Conservation (phyloP, 2,113 vertebrate species). For the Notechis scutatus region DNA sequence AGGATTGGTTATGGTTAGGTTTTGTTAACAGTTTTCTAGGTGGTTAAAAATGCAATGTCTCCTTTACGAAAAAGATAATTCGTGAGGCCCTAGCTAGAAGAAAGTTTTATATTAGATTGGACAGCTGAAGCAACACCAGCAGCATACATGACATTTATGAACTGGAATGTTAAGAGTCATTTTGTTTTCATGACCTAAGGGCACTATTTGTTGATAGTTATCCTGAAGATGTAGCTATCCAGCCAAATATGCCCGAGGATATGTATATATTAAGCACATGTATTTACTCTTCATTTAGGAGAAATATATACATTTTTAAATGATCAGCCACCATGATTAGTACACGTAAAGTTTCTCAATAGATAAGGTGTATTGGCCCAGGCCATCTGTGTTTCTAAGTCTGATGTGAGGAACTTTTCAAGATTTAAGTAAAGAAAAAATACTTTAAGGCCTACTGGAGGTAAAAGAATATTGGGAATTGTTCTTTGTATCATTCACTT, state of each 20-base stretch:
- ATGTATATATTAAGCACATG: background rate
- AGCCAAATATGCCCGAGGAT: background rate
- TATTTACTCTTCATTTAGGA: background rate
- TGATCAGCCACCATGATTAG: background rate
- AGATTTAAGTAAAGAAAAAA: background rate
- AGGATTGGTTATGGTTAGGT: background rate
- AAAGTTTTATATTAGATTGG: background rate
- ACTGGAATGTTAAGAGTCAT: background rate
- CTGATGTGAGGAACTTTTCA: background rate
- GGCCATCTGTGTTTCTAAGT: background rate
- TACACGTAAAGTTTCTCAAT: background rate
- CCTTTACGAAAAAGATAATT: no score
- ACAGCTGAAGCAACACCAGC: background rate
- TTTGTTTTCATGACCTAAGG: background rate
- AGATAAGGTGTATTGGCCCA: background rate
- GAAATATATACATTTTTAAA: background rate
- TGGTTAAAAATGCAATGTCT: background rate
- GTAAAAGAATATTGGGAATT: background rate
- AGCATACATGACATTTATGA: background rate
- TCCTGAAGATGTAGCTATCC: background rate
- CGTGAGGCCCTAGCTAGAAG: background rate
- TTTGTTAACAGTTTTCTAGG: no score
- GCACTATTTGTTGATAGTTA: background rate
- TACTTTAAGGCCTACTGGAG: background rate
- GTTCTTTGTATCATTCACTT: background rate